Base-by-base conservation (phyloP, 2,113 vertebrate genomes). In the Elephantulus edwardii region DNA sequence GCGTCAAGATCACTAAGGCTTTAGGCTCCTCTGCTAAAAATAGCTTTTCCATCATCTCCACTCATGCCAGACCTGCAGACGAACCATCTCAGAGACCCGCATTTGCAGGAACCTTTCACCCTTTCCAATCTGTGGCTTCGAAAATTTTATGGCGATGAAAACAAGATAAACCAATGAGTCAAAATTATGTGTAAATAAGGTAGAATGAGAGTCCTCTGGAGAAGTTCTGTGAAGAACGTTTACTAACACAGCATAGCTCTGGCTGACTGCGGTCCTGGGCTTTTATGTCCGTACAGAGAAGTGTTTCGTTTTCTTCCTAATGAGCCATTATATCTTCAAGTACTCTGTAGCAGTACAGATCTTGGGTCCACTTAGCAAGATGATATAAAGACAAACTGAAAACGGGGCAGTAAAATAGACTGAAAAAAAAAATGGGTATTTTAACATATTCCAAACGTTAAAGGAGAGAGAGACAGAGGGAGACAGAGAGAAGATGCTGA, bases 401-500 rank as follows among this genome's bases (percentile, higher is more conserved):
- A 83, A 7, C 22, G 26, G 40, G 2, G 44, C 38, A 6, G 20
- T 33, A 48, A 28, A 83, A 44, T 0, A 75, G 71, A 38, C n/a
- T 19, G 50, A 76, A 71, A 83, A 86, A 83, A 86, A 77, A 86
- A 68, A 78, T 7, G 16, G 35, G 1, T 8, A 38, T 71, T 38
- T 72, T 48, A 30, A 74, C 60, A 28, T 9, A 54, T 8, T 48
- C 71, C 19, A 30, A 52, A 87, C 11, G 0, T 30, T 66, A 58
- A 70, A 56, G 82, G 50, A 46, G 6, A 17, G 40, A 66, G 30
- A 70, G 71, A n/a, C n/a, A n/a, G n/a, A n/a, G n/a, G n/a, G n/a
- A n/a, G n/a, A n/a, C n/a, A n/a, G 17, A 72, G 56, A 90, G 94
- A 86, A 64, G 92, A 83, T 70, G 88, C 71, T 83, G 76, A 75